A percentile compares a stretch with the other conserved stretches of the same genome.
These are phyloP conservation scores for Cheilosia grossa DNA, from an alignment of 2,888 invertebrate species.

Conservation along the genomic window DNA sequence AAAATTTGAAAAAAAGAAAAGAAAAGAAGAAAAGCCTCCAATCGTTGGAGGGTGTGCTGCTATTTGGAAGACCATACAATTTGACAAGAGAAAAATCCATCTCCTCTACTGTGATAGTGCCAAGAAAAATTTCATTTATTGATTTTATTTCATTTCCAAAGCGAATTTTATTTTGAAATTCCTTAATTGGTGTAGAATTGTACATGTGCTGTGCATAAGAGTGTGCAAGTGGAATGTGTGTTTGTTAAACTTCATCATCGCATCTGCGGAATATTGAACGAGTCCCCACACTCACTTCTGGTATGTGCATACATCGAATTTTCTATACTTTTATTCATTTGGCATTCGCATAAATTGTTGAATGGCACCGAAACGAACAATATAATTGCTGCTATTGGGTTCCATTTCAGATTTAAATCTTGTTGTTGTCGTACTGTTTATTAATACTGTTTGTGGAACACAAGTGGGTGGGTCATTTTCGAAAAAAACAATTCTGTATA, in stretches of 20 bases:
- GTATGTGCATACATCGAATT: slow-evolving; percentile 45
- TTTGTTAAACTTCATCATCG: slow-evolving; percentile 33
- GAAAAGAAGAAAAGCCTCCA: slow-evolving; percentile 5
- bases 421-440: slow-evolving; percentile 8
- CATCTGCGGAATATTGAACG: slow-evolving; percentile 27
- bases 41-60: slow-evolving; percentile 56
- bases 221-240: slow-evolving; percentile 35
- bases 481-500: slow-evolving; percentile 51
- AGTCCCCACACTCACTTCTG: slow-evolving; percentile 8
- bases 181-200: slow-evolving; percentile 23
- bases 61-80: slow-evolving; percentile 34
- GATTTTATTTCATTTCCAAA: slow-evolving; percentile 54
- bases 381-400: slow-evolving; percentile 46
- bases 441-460: slow-evolving; percentile 11
- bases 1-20: slow-evolving; percentile 49
- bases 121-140: slow-evolving; percentile 65
- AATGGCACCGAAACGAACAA: slow-evolving; percentile 48
- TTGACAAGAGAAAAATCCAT: slow-evolving; percentile 50
- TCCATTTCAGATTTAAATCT: slow-evolving; percentile 54
- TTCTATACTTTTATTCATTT: slow-evolving; percentile 27
- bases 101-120: slow-evolving; percentile 62
- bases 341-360: slow-evolving; percentile 55
- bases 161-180: slow-evolving; percentile 21
- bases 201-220: background rate
- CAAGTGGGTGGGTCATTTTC: slow-evolving; percentile 70